Percentiles rank a stretch among this genome's conserved stretches.
These are phyloP conservation scores for Diprion similis DNA, from an alignment of 1,140 invertebrate genomes.

Conservation along the genomic window DNA sequence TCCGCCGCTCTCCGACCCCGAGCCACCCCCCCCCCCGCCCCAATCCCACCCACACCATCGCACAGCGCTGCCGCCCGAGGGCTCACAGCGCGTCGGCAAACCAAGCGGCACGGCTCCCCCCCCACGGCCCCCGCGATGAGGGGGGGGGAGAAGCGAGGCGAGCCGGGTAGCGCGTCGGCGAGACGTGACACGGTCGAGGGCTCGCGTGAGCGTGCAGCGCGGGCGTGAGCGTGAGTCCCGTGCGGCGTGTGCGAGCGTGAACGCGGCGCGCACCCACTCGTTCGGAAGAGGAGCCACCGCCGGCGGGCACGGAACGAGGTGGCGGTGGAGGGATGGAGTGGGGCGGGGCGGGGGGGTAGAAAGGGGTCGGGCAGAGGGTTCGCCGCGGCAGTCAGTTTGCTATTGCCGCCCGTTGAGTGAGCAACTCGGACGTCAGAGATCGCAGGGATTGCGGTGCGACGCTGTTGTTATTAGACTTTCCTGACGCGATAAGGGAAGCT, in stretches of 20 bases:
- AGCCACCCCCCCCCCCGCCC: conserved; percentile 28
- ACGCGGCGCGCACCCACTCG: not conserved
- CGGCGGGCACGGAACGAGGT: not conserved
- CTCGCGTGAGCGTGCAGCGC: conserved; percentile 49
- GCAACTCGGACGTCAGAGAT: conserved; percentile 30
- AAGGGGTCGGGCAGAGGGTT: not conserved
- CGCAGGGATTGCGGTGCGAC: conserved; percentile 12
- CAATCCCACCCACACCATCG: conserved; percentile 18
- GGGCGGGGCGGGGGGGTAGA: no score
- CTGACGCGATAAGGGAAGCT: not conserved
- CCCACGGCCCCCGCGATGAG: conserved; percentile 23
- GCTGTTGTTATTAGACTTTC: conserved; percentile 1
- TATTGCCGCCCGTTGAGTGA: conserved; percentile 46
- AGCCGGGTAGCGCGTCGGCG: conserved; percentile 18
- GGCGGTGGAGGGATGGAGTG: not conserved
- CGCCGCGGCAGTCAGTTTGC: conserved; percentile 53
- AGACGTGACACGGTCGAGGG: conserved; percentile 36
- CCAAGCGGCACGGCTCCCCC: conserved; percentile 46
- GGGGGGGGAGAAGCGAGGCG: conserved; percentile 17
- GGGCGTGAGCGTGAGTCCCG: conserved; percentile 35
- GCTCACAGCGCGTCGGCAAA: conserved; percentile 56
- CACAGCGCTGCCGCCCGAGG: conserved; percentile 27
- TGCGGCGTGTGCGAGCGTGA: conserved; percentile 27
- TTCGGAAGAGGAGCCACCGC: conserved; percentile 5
- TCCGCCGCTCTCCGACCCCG: conserved; percentile 14